Base-by-base conservation (phyloP, 2,888 invertebrate genomes). In the Drosophila bunnanda region DNA sequence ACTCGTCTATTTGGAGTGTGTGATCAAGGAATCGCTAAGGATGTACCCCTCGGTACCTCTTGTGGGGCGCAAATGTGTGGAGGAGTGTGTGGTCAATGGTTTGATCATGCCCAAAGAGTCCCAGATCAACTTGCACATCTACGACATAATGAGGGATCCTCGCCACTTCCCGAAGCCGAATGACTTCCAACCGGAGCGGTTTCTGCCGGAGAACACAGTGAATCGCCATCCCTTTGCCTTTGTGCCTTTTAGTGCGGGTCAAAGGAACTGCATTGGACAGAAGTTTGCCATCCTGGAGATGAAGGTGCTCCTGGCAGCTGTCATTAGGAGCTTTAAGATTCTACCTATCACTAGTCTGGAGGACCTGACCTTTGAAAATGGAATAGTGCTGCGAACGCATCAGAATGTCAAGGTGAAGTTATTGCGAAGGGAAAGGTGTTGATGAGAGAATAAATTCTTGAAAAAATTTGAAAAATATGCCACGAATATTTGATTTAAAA, bases 191-290 rank as follows among this genome's bases (percentile, higher is more conserved):
- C 93, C 93, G 0, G 86, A 80, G 93, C 92, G 96, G 73, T 96
- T 96, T 91, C 88, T 95, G 41, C 94, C 94, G 0, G 94, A 96
- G 81, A 93, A 94, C 78, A 89, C 92, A 12, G 67, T 82, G 2
- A 90, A 91, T 28, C 92, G 95, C 38, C 95, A 95, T 91, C 94
- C 95, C 0, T 95, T 93, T 75, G 93, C 94, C 0, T 95, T 94
- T 83, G 93, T 95, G 61, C 95, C 95, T 0, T 95, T 95, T 74
- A 95, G 95, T 84, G 95, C 95, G 0, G 95, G 95, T 4, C 94
- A 94, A 0, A 93, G 95, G 20, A 91, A 91, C 77, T 91, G 91
- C 65, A 90, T 91, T 77, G 91, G 90, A 78, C 66, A 66, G 1
- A 66, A 67, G 62, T 89, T 88, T 54, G 89, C 88, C 0, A 72